A percentile compares a stretch with the other conserved stretches of the same genome.
phyloP scores from a whole-genome alignment of 2,888 invertebrate species.

The Noctua janthina region DNA sequence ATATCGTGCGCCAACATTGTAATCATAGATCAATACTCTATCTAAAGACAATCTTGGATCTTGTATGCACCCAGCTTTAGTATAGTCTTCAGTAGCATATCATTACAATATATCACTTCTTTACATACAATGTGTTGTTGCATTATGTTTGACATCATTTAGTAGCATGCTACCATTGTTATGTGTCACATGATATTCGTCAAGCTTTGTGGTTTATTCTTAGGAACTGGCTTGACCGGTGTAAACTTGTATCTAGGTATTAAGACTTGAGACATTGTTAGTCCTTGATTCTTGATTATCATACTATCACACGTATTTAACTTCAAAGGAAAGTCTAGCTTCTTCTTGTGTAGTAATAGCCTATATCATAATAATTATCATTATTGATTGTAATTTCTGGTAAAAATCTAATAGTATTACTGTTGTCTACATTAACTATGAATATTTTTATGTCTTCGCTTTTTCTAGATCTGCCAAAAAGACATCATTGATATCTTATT shows the following conservation, averaged over 20 bases:
- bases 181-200: slow-evolving; percentile 54
- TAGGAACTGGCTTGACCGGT: slow-evolving; percentile 55
- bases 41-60: background rate
- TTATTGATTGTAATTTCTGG: too few species aligned
- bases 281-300: background rate
- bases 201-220: slow-evolving; percentile 39
- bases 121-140: slow-evolving; percentile 71
- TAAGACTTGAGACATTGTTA: background rate
- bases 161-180: slow-evolving; percentile 64
- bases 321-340: background rate
- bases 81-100: slow-evolving; percentile 40
- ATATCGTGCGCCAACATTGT: slow-evolving; percentile 3
- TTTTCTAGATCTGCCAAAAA: background rate
- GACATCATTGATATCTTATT: background rate
- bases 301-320: background rate
- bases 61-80: background rate
- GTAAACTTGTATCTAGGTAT: slow-evolving; percentile 7
- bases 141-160: slow-evolving; percentile 64
- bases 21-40: slow-evolving; percentile 2
- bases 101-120: slow-evolving; percentile 59
- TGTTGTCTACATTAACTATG: background rate
- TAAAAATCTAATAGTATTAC: background rate
- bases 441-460: too few species aligned
- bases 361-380: too few species aligned
- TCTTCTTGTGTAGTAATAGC: background rate